Base-by-base conservation (phyloP, 1,140 invertebrate species). In the Drosophila mojavensis region DNA sequence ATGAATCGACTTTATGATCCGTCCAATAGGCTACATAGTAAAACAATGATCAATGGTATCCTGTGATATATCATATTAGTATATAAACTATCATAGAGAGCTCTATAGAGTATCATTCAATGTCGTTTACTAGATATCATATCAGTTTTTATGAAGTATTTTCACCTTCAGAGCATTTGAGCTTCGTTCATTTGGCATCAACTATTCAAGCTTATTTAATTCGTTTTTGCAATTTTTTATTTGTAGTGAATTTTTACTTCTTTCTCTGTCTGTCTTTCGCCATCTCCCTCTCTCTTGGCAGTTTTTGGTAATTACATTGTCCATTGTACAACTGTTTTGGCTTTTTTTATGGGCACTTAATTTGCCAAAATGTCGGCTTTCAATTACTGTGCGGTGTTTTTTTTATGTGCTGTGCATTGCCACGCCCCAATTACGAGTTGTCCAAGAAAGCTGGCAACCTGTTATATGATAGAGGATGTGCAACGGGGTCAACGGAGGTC, bases 331-430 rank as follows among this genome's bases (percentile, higher is more conserved):
- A 62, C 65, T 48, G n/a, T 15, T n/a, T 15, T 45, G 43, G 41
- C 54, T 36, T 56, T 68, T 68, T 74, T 74, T 62, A 62, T 63
- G 58, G 71, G 41, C 71, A 74, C 71, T 74, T 69, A 69, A 74
- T 73, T 73, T 74, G 71, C 56, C 58, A 74, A 72, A 69, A 69
- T 62, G 71, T 74, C 45, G 51, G n/a, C 48, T 69, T 74, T 74
- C 71, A 74, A 74, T 74, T 74, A 74, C 28, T 39, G 58, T 61
- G 36, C 36, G 11, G 36, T n/a, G 28, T 30, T 60, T 58, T 7
- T 33, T 33, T 72, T 24, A 56, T 33, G 45, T 36, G 58, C 15
- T 41, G 11, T 36, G 63, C 20, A 39, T 20, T 43, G 43, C 56
- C 59, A 62, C 71, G 58, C 71, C 65, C 45, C 65, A 69, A 13